These are phyloP conservation scores for Aethina tumida DNA, from an alignment of 1,140 invertebrate genomes.

Conservation along the genomic window DNA sequence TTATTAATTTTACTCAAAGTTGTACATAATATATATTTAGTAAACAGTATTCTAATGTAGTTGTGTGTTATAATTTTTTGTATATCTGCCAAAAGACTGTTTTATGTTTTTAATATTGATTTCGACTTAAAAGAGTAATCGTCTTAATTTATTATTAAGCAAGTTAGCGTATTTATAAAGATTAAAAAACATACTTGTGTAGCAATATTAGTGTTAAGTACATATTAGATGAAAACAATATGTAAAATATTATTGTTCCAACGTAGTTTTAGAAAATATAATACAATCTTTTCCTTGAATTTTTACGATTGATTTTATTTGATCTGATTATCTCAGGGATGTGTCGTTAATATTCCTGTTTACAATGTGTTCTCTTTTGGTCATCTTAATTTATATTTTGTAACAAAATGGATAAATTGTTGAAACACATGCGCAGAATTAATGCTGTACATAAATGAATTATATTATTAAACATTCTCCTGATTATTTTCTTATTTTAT, in stretches of 20 bases:
- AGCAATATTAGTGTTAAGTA: conserved; percentile 25
- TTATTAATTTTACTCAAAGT: not conserved
- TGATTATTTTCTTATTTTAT: conserved; percentile 7
- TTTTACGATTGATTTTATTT: conserved; percentile 9
- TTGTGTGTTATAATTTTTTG: conserved; percentile 23
- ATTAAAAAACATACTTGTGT: conserved; percentile 10
- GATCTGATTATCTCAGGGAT: conserved; percentile 26
- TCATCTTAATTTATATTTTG: conserved; percentile 5
- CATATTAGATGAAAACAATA: conserved; percentile 11
- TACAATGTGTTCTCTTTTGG: conserved; percentile 5
- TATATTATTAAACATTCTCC: conserved; percentile 16
- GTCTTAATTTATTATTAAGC: conserved; percentile 11
- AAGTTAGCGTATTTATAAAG: conserved; percentile 9
- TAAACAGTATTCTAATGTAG: conserved; percentile 26
- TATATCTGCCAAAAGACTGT: conserved; percentile 30
- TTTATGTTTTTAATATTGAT: conserved; percentile 18
- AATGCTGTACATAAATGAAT: conserved; percentile 19
- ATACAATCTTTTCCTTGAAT: not conserved
- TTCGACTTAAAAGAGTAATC: conserved; percentile 11
- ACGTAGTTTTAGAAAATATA: conserved; percentile 6
- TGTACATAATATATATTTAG: conserved; percentile 24
- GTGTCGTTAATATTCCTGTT: conserved; percentile 16
- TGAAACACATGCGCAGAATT: conserved; percentile 5
- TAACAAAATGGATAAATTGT: not conserved
- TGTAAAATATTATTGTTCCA: conserved; percentile 17